A percentile compares a stretch with the other conserved stretches of the same genome.
These are phyloP conservation scores for Ginglymostoma cirratum DNA, from an alignment of 2,113 vertebrate genomes.

Conservation along the genomic window DNA sequence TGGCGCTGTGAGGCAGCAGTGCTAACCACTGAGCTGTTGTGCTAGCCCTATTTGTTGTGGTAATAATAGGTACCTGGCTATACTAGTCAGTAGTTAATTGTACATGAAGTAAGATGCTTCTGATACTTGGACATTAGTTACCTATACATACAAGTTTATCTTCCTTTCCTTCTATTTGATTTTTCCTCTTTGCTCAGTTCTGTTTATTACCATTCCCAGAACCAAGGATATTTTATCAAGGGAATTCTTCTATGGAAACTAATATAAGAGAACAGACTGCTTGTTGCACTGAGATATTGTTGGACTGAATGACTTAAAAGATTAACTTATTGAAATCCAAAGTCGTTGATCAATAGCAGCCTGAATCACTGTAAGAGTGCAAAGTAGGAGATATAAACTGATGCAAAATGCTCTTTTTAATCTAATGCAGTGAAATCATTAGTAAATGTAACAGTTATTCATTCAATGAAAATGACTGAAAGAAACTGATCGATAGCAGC, in stretches of 20 bases:
- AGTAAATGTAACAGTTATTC: conserved; percentile 10
- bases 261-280: no score
- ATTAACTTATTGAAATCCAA: conserved; percentile 12
- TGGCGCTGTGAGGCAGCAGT: no score
- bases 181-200: neutral
- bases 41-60: neutral
- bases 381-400: neutral
- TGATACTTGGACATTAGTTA: neutral
- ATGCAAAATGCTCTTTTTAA: neutral
- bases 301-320: neutral
- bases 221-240: neutral
- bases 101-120: neutral
- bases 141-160: neutral
- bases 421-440: neutral
- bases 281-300: neutral
- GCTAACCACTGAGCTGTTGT: no score
- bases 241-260: neutral
- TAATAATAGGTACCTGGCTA: neutral
- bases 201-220: no score
- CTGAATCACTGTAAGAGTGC: neutral
- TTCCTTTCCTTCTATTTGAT: neutral
- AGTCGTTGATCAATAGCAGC: neutral
- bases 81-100: neutral
- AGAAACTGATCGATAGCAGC: neutral
- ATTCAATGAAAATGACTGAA: conserved; percentile 2